A percentile compares a stretch with the other conserved stretches of the same genome.
phyloP scores from a whole-genome alignment of 2,113 vertebrate species.

The Ochotona curzoniae region DNA sequence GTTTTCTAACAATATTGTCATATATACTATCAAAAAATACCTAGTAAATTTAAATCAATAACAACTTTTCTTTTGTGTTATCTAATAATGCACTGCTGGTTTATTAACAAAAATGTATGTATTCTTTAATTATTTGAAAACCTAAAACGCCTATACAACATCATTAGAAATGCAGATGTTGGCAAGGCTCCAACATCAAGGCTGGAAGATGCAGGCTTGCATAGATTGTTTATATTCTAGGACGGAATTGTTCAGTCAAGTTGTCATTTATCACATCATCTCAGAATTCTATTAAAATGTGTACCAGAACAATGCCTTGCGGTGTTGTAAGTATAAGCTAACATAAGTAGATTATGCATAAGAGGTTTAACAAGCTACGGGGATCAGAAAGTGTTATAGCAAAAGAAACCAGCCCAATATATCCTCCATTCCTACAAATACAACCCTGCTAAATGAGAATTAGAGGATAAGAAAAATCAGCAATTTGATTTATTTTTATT shows the following conservation, averaged over 20 bases:
- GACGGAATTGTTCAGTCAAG: conserved; percentile 25
- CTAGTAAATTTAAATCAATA: background rate
- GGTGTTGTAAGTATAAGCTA: conserved; percentile 56
- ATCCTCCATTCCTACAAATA: conserved; percentile 39
- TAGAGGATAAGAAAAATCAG: background rate
- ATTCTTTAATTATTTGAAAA: conserved; percentile 25
- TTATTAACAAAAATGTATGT: background rate
- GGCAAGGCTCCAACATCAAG: conserved; percentile 36
- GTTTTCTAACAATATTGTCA: background rate
- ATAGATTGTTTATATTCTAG: conserved; percentile 49
- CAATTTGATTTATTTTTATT: background rate
- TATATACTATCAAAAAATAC: background rate
- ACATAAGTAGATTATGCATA: conserved; percentile 64
- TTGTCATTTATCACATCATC: conserved; percentile 57
- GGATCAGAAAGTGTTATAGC: conserved; percentile 34
- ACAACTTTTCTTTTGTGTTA: background rate
- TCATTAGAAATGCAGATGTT: conserved; percentile 50
- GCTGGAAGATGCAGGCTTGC: background rate
- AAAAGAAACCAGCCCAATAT: background rate
- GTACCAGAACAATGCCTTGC: conserved; percentile 52
- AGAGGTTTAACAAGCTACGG: conserved; percentile 64
- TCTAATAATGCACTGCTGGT: background rate
- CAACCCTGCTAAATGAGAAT: background rate
- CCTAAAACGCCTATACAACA: background rate
- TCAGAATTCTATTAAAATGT: conserved; percentile 67